A percentile compares a stretch with the other conserved stretches of the same genome.
phyloP scores from a whole-genome alignment of 2,113 vertebrate species.

The Cacatua alba region DNA sequence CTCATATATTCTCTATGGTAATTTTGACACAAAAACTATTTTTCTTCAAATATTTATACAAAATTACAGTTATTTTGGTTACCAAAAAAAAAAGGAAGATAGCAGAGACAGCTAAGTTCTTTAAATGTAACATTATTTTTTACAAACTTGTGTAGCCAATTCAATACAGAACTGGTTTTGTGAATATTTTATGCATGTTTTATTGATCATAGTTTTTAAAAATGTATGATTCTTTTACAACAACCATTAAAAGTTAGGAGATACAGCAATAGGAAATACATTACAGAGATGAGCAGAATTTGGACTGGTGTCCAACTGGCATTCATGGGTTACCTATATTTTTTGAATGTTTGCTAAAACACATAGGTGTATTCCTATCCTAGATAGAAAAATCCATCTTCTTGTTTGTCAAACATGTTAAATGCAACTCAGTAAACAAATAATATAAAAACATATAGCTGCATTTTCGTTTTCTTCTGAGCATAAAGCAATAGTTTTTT shows the following conservation, averaged over 20 bases:
- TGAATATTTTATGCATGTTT: background rate
- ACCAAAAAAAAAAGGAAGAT: accelerated
- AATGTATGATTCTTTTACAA: background rate
- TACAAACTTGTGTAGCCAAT: background rate
- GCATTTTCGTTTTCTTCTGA: conserved; percentile 22
- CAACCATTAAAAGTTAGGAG: background rate
- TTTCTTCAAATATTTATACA: background rate
- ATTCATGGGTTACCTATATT: background rate
- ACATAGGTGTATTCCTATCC: background rate
- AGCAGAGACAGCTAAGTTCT: background rate
- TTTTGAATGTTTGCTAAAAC: background rate
- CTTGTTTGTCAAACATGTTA: background rate
- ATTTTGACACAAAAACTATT: background rate
- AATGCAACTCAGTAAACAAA: conserved; percentile 38
- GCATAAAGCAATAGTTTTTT: conserved; percentile 31
- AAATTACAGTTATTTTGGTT: background rate
- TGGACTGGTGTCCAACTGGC: background rate
- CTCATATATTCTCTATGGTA: background rate
- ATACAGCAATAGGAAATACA: background rate
- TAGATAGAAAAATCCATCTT: background rate
- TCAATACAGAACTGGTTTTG: background rate
- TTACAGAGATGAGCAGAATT: background rate
- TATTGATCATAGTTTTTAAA: background rate
- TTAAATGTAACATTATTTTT: background rate
- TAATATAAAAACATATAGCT: conserved; percentile 3